These are phyloP conservation scores for Habroteleia sp. DNA, from an alignment of 2,888 invertebrate genomes.

Conservation along the genomic window DNA sequence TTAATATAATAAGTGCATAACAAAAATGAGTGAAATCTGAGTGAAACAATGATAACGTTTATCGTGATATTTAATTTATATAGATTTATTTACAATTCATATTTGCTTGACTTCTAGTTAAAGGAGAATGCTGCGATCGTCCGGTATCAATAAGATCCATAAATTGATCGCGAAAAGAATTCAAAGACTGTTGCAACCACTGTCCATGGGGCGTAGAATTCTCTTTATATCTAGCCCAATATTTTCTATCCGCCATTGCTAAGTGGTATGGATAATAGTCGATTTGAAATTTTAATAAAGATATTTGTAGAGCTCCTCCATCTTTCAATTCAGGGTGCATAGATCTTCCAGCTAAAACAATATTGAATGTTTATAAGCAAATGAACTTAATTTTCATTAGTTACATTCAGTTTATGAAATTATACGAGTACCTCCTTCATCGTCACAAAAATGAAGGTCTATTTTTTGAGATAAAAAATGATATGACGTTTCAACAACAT, in stretches of 20 bases:
- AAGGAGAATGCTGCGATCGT: conserved; percentile 82
- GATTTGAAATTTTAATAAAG: conserved; percentile 91
- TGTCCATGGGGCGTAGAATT: conserved; percentile 89
- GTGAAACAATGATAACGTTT: too few species aligned
- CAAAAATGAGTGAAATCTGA: too few species aligned
- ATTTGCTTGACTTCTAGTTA: conserved; percentile 79
- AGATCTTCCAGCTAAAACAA: conserved; percentile 88
- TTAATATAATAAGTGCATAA: too few species aligned
- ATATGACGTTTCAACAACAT: conserved; percentile 98
- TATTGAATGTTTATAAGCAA: background rate
- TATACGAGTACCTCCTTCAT: conserved; percentile 88
- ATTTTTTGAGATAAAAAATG: conserved; percentile 96
- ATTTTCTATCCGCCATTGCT: conserved; percentile 92
- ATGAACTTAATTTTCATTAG: background rate
- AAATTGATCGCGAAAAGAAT: conserved; percentile 88
- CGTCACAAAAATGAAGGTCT: conserved; percentile 98
- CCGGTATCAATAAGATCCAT: conserved; percentile 88
- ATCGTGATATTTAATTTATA: too few species aligned
- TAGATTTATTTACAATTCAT: conserved; percentile 39
- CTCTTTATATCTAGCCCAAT: conserved; percentile 93
- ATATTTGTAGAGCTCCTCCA: conserved; percentile 96
- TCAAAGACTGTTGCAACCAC: conserved; percentile 93
- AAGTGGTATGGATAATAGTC: conserved; percentile 98
- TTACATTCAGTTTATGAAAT: background rate
- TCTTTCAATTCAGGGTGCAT: conserved; percentile 91